Conservation (phyloP, 2,797 vertebrate species). For the Pseudochirops corinnae region DNA sequence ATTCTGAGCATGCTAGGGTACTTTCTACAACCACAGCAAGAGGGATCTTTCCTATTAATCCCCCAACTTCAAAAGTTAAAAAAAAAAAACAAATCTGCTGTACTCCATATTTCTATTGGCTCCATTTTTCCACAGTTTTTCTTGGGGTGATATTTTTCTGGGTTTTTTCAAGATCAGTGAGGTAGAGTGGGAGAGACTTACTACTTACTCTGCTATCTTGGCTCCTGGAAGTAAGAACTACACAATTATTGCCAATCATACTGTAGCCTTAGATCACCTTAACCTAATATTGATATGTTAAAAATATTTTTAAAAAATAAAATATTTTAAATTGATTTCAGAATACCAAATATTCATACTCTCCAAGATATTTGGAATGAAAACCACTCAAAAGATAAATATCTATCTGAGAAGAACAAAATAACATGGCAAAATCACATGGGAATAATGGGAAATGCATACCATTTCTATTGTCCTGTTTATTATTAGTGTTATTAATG, state of each 20-base stretch:
- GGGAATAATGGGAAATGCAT: not conserved
- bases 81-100: too few relatives aligned
- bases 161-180: too few relatives aligned
- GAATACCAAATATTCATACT: not conserved
- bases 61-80: too few relatives aligned
- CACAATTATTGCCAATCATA: not conserved
- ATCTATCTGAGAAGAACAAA: not conserved
- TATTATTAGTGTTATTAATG: not conserved
- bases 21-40: too few relatives aligned
- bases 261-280: not conserved
- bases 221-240: not conserved
- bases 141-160: too few relatives aligned
- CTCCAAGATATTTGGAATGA: not conserved
- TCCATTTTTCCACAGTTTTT: too few relatives aligned
- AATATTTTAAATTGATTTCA: not conserved
- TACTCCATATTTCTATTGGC: too few relatives aligned
- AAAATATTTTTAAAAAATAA: not conserved
- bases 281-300: not conserved
- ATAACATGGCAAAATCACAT: not conserved
- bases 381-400: not conserved
- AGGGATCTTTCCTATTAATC: too few relatives aligned
- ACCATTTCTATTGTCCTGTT: not conserved
- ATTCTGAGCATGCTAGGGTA: too few relatives aligned
- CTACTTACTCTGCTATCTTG: too few relatives aligned
- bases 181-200: too few relatives aligned